These are phyloP conservation scores for Tenthredo amoena DNA, from an alignment of 2,888 invertebrate genomes.

Conservation along the genomic window DNA sequence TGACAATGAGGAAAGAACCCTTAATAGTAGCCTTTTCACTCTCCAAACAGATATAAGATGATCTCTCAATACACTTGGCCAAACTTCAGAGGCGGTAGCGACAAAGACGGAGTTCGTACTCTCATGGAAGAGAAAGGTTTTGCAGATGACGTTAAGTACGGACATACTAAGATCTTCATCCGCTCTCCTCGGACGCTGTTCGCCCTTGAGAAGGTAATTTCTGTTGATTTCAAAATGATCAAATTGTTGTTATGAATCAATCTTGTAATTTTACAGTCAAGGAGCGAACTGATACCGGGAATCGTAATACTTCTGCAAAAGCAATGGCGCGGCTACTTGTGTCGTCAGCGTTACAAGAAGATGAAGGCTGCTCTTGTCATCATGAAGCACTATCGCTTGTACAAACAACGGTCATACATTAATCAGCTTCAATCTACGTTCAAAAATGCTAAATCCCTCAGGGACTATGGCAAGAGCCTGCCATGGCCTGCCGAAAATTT, in stretches of 20 bases:
- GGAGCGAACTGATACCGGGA: conserved; percentile 93
- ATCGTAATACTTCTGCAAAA: conserved; percentile 97
- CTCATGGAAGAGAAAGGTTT: conserved; percentile 90
- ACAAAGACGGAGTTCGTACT: conserved; percentile 91
- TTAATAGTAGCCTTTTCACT: neutral
- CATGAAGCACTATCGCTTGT: conserved; percentile 88
- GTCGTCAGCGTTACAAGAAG: conserved; percentile 89
- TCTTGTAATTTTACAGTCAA: conserved; percentile 78
- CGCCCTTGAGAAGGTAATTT: conserved; percentile 86
- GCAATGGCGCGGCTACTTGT: conserved; percentile 91
- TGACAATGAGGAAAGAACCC: neutral
- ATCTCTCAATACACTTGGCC: conserved; percentile 98
- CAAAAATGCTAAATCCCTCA: conserved; percentile 82
- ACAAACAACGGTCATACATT: conserved; percentile 88
- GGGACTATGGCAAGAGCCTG: conserved; percentile 89
- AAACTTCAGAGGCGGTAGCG: conserved; percentile 89
- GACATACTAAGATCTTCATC: conserved; percentile 97
- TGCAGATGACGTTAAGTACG: conserved; percentile 93
- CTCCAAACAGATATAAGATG: conserved; percentile 95
- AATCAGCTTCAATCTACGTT: conserved; percentile 83
- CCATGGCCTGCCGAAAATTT: conserved; percentile 91
- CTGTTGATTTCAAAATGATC: neutral
- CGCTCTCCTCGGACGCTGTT: conserved; percentile 95
- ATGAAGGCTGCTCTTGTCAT: conserved; percentile 93
- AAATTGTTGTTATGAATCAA: neutral